A percentile compares a stretch with the other conserved stretches of the same genome.
phyloP scores from a whole-genome alignment of 2,113 vertebrate species.

The Athene noctua region DNA sequence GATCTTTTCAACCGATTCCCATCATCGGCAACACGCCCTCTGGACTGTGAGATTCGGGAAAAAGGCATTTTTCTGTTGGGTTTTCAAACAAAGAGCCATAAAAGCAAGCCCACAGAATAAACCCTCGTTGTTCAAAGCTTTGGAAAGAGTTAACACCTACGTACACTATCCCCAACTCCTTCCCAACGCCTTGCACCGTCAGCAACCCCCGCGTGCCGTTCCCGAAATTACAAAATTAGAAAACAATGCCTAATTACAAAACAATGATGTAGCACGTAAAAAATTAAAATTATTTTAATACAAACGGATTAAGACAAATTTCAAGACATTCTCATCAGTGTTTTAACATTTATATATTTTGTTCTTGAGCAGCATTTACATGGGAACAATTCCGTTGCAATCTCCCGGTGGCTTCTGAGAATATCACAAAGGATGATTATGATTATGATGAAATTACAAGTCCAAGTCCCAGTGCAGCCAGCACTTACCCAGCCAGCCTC shows the following conservation, averaged over 20 bases:
- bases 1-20: not conserved
- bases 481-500: not conserved
- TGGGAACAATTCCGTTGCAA: not conserved
- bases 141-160: not conserved
- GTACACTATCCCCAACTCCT: not conserved
- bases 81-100: not conserved
- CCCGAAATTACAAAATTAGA: too few relatives aligned
- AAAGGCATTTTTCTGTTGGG: not conserved
- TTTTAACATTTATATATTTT: not conserved
- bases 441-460: not conserved
- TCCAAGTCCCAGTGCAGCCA: not conserved
- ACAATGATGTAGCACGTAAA: not conserved
- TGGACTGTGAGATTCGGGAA: not conserved
- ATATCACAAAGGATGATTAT: not conserved
- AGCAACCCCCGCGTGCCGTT: too few relatives aligned
- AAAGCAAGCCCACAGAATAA: not conserved
- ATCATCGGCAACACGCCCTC: not conserved
- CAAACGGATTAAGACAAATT: not conserved
- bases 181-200: not conserved
- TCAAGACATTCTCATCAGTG: not conserved
- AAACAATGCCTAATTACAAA: not conserved
- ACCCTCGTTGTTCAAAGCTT: not conserved
- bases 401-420: not conserved
- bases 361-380: not conserved
- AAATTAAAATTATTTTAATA: slow-evolving; percentile 26